Percentiles rank a stretch among this genome's conserved stretches.
phyloP scores from a whole-genome alignment of 2,113 vertebrate genomes.

The Eurypyga helias region DNA sequence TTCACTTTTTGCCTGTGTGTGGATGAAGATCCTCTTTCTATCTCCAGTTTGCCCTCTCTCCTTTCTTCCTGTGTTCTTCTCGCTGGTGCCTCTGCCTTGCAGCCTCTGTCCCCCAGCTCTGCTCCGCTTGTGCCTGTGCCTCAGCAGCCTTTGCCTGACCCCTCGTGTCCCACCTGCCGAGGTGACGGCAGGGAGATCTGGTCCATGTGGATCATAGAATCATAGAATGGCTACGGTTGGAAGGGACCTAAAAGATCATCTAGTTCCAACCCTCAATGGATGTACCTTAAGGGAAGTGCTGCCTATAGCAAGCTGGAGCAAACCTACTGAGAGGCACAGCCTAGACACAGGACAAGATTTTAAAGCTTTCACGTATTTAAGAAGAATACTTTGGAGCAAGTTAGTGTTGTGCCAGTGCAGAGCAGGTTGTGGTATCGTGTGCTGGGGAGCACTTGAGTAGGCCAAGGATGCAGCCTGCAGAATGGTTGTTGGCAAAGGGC shows the following conservation, averaged over 20 bases:
- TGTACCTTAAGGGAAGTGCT: background rate
- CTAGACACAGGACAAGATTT: background rate
- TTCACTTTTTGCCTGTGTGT: background rate
- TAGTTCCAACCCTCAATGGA: no score
- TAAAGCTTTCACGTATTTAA: background rate
- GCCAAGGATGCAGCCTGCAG: background rate
- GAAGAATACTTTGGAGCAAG: background rate
- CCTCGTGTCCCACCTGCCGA: rapidly evolving
- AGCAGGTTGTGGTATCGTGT: rapidly evolving
- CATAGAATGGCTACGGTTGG: no score
- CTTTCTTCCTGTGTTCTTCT: background rate
- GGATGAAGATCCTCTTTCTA: background rate
- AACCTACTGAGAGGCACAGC: background rate
- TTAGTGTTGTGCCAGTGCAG: rapidly evolving
- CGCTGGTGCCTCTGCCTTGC: background rate
- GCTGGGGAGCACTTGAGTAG: rapidly evolving
- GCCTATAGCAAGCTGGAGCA: background rate
- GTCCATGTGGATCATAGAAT: rapidly evolving
- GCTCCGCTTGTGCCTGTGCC: background rate
- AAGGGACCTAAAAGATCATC: no score
- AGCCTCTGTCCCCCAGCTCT: background rate
- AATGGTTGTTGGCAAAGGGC: background rate
- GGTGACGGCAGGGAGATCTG: background rate
- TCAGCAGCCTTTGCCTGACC: background rate
- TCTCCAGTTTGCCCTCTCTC: rapidly evolving